Percentiles rank a stretch among this genome's conserved stretches.
These are phyloP conservation scores for Mantis religiosa DNA, from an alignment of 2,888 invertebrate species.

Conservation along the genomic window DNA sequence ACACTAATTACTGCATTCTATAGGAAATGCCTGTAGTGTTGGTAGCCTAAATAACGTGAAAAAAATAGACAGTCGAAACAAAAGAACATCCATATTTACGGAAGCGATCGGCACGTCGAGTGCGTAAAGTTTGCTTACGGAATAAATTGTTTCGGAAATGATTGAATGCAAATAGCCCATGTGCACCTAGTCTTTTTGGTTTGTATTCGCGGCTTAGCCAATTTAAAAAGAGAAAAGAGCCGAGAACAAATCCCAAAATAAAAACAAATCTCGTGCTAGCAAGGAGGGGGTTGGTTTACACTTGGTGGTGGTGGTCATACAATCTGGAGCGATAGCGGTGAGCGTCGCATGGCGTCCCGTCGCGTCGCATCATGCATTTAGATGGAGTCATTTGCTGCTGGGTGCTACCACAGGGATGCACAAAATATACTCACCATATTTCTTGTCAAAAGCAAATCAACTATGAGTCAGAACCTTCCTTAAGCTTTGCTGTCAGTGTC, in stretches of 20 bases:
- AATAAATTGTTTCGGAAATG: neutral
- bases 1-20: no score
- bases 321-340: conserved; percentile 33
- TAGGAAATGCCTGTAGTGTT: no score
- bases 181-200: neutral
- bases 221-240: neutral
- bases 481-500: no score
- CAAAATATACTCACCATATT: neutral
- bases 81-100: no score
- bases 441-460: no score
- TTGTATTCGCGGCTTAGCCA: neutral
- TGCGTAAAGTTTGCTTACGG: neutral
- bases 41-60: no score
- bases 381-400: conserved; percentile 45
- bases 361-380: conserved; percentile 47
- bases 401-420: neutral
- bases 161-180: neutral
- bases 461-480: no score
- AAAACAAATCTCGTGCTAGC: neutral
- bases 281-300: neutral
- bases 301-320: conserved; percentile 40
- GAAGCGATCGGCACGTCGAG: no score
- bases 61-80: no score
- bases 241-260: neutral
- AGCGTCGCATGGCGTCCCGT: conserved; percentile 5